Evolutionary conservation across 2,888 invertebrate genomes (phyloP), one percentile per base, ranked within the genome.

Genomic region (Erebia palarica): DNA sequence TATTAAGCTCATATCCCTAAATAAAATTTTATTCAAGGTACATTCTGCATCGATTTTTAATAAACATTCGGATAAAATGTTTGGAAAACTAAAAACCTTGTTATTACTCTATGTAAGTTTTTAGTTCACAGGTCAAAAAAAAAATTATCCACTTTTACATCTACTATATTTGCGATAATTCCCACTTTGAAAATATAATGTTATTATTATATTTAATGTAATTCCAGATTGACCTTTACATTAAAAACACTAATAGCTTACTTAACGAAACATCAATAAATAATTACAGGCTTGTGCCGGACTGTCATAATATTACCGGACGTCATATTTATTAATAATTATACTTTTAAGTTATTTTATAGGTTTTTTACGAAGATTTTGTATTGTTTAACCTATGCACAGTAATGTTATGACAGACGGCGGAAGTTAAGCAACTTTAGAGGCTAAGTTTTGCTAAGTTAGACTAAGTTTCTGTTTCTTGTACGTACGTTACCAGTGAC

Each of bases 401-500:
- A 70, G 72, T 68, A 70, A 63, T 74, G 36, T 70, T 59, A 66
- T 70, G 70, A 66, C 70, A 70, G 63, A 47, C 9, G 36, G 59
- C 18, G 3, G 13, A 9, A 63, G 66, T 71, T 75, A 73, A 76
- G 70, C 73, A 77, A 78, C 73, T 71, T 76, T 86, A 86, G 88
- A 90, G 88, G 89, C 90, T 90, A 88, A 88, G 84, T 79, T 75
- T 47, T 13, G 11, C 13, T 73, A 63, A 78, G 73, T 68, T 78
- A 77, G 78, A 73, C 77, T 81, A 79, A 77, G 82, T 81, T 81
- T 79, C 82, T 77, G 80, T 80, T 81, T 82, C 81, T 83, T 83
- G 81, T 82, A 86, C 80, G 81, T 86, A 85, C 83, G 92, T 93
- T 92, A 93, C 92, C 92, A 92, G 92, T 91, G 87, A 89, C 85